phyloP scores from a whole-genome alignment of 2,113 vertebrate genomes.

The Orycteropus afer region DNA sequence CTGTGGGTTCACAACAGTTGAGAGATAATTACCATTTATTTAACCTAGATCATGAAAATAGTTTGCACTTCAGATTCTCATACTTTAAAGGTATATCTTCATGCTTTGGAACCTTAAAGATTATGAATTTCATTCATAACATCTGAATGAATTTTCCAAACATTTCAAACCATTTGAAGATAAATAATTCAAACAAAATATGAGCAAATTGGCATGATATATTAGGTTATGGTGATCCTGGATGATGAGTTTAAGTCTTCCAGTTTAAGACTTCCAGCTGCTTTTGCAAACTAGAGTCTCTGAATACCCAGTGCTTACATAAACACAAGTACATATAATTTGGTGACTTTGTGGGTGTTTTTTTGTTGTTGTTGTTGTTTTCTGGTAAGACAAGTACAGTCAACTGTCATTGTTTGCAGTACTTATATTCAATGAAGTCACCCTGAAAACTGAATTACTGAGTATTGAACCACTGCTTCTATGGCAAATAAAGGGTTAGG shows the following conservation, averaged over 20 bases:
- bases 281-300: not conserved
- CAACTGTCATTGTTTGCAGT: not conserved
- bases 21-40: conserved; percentile 29
- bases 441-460: not conserved
- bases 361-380: not conserved
- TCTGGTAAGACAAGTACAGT: not conserved
- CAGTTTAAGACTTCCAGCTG: not conserved
- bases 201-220: not conserved
- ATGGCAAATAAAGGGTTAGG: not conserved
- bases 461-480: not conserved
- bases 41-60: conserved; percentile 18
- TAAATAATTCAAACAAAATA: not conserved
- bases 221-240: not conserved
- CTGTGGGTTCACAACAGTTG: not conserved
- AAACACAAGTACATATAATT: not conserved
- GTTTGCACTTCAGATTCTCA: not conserved
- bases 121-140: conserved; percentile 81
- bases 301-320: not conserved
- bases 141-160: conserved; percentile 56
- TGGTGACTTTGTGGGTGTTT: not conserved
- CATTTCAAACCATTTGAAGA: conserved; percentile 32
- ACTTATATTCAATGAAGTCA: not conserved
- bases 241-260: not conserved
- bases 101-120: conserved; percentile 81
- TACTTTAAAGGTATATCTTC: conserved; percentile 70